Percentiles rank a stretch among this genome's conserved stretches.
Evolutionary conservation across 2,113 vertebrate species (phyloP).

Genomic region (Symphodus melops): DNA sequence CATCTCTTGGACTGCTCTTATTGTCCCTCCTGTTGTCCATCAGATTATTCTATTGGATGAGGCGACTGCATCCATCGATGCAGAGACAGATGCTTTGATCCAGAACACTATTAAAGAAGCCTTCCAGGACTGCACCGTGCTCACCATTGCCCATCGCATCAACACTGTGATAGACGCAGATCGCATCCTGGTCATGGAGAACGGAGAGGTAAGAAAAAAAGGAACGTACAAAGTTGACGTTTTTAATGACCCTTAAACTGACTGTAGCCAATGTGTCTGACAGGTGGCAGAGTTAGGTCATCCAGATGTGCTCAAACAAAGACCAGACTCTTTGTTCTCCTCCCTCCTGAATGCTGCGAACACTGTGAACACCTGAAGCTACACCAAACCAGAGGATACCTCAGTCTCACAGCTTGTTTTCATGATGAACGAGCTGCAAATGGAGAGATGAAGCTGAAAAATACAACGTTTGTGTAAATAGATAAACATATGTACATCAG

Average conservation of each 20-base stretch:
- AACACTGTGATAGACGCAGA: constrained; percentile 85
- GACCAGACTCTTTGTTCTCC: constrained; percentile 83
- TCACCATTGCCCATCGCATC: constrained; percentile 89
- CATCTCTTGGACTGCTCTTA: background rate
- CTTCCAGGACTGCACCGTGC: constrained; percentile 84
- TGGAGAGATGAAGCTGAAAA: background rate
- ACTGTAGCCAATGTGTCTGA: background rate
- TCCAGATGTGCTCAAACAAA: constrained; percentile 83
- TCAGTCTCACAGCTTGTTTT: background rate
- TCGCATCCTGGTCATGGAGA: constrained; percentile 87
- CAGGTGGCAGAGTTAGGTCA: constrained; percentile 85
- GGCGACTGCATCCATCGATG: constrained; percentile 89
- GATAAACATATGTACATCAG: background rate
- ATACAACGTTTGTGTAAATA: background rate
- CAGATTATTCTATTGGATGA: constrained; percentile 91
- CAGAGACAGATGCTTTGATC: constrained; percentile 85
- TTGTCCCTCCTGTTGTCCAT: background rate
- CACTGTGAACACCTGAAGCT: constrained; percentile 68
- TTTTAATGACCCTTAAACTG: background rate
- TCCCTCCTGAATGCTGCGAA: constrained; percentile 82
- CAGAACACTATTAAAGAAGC: constrained; percentile 86
- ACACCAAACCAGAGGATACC: background rate
- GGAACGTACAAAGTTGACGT: too few species aligned
- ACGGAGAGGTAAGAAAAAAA: constrained; percentile 80
- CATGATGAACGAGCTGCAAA: background rate